Evolutionary conservation across 2,888 invertebrate species (phyloP).

Genomic region (Gastracanthus pulcherrimus): DNA sequence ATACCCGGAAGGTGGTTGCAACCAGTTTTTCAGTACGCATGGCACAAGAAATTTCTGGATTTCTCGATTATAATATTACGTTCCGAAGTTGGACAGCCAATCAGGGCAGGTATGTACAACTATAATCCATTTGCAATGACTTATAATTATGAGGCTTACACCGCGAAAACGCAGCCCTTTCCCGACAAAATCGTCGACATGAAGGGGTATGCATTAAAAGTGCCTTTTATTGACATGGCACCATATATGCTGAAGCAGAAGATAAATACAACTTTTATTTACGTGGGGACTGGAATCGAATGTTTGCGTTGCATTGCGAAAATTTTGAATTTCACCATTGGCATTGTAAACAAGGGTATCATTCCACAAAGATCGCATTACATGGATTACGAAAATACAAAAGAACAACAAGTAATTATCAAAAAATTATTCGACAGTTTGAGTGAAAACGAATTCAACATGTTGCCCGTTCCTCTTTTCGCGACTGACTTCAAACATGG

Average conservation of each 20-base stretch:
- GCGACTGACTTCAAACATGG: background rate
- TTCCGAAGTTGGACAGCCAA: too few species aligned
- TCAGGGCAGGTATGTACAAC: background rate
- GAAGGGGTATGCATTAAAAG: constrained; percentile 4
- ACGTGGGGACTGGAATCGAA: background rate
- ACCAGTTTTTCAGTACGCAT: background rate
- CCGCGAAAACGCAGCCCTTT: background rate
- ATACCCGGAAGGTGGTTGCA: background rate
- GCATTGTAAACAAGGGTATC: background rate
- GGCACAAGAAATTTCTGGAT: constrained; percentile 15
- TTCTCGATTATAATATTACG: constrained; percentile 1
- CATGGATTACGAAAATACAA: background rate
- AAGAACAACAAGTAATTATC: background rate
- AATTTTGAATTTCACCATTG: background rate
- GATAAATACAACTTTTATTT: background rate
- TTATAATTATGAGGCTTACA: background rate
- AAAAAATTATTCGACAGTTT: background rate
- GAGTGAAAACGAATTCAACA: background rate
- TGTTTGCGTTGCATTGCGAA: background rate
- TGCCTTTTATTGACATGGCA: background rate
- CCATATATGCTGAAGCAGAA: background rate
- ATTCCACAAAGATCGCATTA: background rate
- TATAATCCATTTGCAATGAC: background rate
- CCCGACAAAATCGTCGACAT: constrained; percentile 24
- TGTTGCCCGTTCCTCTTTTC: background rate